Percentiles rank a stretch among this genome's conserved stretches.
These are phyloP conservation scores for Caenorhabditis afra DNA, from an alignment of 2,888 invertebrate genomes.

Conservation along the genomic window DNA sequence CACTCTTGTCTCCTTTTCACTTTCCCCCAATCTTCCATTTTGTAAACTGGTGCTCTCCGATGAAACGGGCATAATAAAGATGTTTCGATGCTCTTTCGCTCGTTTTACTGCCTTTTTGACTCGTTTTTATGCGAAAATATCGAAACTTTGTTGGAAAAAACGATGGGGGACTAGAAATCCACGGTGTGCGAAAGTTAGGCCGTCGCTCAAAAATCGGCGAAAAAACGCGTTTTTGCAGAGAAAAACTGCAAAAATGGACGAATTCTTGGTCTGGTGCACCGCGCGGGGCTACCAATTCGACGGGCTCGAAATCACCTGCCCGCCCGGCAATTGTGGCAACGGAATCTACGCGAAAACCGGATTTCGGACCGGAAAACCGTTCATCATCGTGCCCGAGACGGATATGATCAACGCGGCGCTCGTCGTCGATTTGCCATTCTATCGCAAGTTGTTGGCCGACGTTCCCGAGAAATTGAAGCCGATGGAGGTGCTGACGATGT, in stretches of 20 bases:
- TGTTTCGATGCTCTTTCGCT: too few species aligned
- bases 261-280: constrained; percentile 65
- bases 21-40: too few species aligned
- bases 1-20: too few species aligned
- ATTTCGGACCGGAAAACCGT: constrained; percentile 55
- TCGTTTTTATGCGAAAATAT: not conserved
- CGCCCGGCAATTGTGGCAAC: constrained; percentile 65
- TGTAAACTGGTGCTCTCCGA: too few species aligned
- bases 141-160: too few species aligned
- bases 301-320: constrained; percentile 60
- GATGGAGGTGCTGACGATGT: constrained; percentile 73
- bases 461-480: constrained; percentile 62
- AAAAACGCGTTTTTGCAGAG: not conserved
- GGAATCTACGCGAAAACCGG: constrained; percentile 63
- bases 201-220: not conserved
- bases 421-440: constrained; percentile 68
- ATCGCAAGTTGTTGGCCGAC: constrained; percentile 62
- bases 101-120: too few species aligned
- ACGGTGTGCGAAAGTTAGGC: too few species aligned
- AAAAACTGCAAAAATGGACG: constrained; percentile 58
- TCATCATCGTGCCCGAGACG: constrained; percentile 60
- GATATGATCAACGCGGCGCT: constrained; percentile 66
- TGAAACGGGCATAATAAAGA: too few species aligned
- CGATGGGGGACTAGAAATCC: too few species aligned
- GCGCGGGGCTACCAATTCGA: constrained; percentile 61